Percentiles rank a stretch among this genome's conserved stretches.
These are phyloP conservation scores for Clarias laeviceps DNA, from an alignment of 2,797 vertebrate species.

Conservation along the genomic window DNA sequence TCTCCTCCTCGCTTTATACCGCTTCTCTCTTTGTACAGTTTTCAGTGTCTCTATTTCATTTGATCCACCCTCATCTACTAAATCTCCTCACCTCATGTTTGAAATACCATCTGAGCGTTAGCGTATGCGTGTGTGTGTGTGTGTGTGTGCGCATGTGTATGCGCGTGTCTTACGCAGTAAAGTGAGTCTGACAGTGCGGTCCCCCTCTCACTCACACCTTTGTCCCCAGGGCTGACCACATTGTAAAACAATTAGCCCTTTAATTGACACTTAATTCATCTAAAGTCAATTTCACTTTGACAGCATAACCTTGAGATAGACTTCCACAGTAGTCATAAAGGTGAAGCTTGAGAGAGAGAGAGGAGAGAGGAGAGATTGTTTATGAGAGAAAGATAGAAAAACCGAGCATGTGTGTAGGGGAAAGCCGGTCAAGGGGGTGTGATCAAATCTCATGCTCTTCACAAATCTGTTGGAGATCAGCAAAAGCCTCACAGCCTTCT, in stretches of 20 bases:
- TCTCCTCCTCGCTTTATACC: conserved; percentile 45
- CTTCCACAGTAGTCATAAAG: conserved; percentile 24
- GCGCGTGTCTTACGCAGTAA: conserved; percentile 41
- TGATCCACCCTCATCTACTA: conserved; percentile 31
- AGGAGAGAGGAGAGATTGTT: conserved; percentile 47
- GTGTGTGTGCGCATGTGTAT: no score
- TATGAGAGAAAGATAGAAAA: conserved; percentile 29
- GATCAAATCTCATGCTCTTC: conserved; percentile 33
- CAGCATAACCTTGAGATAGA: conserved; percentile 70
- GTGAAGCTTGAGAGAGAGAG: conserved; percentile 23
- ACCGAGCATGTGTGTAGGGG: not conserved
- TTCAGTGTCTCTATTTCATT: conserved; percentile 36
- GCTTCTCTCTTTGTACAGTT: conserved; percentile 27
- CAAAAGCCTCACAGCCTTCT: conserved; percentile 16
- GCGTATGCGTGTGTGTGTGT: not conserved
- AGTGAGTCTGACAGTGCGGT: conserved; percentile 70
- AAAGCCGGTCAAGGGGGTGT: conserved; percentile 4
- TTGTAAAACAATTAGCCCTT: conserved; percentile 77
- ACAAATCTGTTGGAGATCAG: conserved; percentile 57
- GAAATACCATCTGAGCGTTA: conserved; percentile 1
- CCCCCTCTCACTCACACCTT: conserved; percentile 64
- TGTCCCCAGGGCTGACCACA: conserved; percentile 68
- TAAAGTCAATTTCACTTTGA: conserved; percentile 82
- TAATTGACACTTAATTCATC: conserved; percentile 83
- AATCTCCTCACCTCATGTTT: conserved; percentile 20